These are phyloP conservation scores for Drosophila cardini DNA, from an alignment of 1,140 invertebrate genomes.

Conservation along the genomic window DNA sequence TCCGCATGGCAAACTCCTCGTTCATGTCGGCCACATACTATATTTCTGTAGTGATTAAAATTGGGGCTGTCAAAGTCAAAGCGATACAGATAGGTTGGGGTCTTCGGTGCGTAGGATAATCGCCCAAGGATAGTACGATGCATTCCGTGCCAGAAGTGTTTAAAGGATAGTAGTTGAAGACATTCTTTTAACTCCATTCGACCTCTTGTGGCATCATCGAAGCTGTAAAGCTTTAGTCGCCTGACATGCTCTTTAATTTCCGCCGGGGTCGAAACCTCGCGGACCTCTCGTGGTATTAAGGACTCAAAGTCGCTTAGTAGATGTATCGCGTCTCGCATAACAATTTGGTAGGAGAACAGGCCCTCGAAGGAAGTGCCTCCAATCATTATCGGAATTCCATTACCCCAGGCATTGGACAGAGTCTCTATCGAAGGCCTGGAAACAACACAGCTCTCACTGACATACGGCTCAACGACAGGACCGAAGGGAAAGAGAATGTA, in stretches of 20 bases:
- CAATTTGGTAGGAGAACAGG: conserved; percentile 64
- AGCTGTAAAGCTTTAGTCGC: conserved; percentile 54
- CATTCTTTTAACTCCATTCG: conserved; percentile 59
- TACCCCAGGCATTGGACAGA: conserved; percentile 74
- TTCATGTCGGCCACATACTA: conserved; percentile 71
- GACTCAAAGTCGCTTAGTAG: conserved; percentile 59
- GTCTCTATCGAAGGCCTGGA: conserved; percentile 64
- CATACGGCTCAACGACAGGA: conserved; percentile 84
- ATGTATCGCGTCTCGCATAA: conserved; percentile 47
- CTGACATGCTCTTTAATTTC: conserved; percentile 51
- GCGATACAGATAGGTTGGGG: conserved; percentile 85
- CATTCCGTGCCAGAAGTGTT: conserved; percentile 80
- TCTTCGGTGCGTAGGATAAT: conserved; percentile 60
- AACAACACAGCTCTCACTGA: conserved; percentile 67
- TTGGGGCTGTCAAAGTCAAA: conserved; percentile 83
- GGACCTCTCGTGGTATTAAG: conserved; percentile 54
- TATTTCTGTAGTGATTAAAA: conserved; percentile 71
- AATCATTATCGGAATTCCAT: conserved; percentile 82
- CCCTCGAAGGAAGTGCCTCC: conserved; percentile 84
- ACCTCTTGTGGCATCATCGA: conserved; percentile 55
- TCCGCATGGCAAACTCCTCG: conserved; percentile 86
- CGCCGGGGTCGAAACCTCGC: conserved; percentile 15
- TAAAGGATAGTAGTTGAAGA: conserved; percentile 66
- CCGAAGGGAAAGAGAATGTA: conserved; percentile 68
- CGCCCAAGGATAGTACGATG: conserved; percentile 68